These are phyloP conservation scores for Drosophila bifasciata DNA, from an alignment of 1,140 invertebrate species.

Conservation along the genomic window DNA sequence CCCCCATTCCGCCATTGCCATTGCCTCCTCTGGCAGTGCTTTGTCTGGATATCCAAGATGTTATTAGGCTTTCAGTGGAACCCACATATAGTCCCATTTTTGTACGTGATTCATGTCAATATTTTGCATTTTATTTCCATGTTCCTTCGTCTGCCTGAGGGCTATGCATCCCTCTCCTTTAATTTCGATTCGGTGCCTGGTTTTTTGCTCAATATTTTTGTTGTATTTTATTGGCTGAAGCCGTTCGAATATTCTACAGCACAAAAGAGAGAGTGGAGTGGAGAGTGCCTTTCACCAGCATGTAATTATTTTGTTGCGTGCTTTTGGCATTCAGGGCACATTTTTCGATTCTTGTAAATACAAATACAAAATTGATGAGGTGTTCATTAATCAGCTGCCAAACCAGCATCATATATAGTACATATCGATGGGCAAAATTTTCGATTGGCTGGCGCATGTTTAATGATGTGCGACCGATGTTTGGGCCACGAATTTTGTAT, in stretches of 20 bases:
- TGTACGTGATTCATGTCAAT: slow-evolving; percentile 62
- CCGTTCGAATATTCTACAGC: slow-evolving; percentile 1
- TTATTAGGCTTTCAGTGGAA: slow-evolving; percentile 22
- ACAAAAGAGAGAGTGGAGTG: too few relatives aligned
- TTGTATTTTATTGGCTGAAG: background rate
- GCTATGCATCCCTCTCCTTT: slow-evolving; percentile 21
- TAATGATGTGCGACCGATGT: slow-evolving; percentile 10
- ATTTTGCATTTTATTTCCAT: slow-evolving; percentile 50
- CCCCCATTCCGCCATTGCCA: too few relatives aligned
- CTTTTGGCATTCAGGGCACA: slow-evolving; percentile 56
- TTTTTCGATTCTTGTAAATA: slow-evolving; percentile 43
- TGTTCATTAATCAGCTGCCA: slow-evolving; percentile 52
- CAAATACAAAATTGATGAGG: slow-evolving; percentile 64
- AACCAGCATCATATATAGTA: background rate
- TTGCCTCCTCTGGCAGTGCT: slow-evolving; percentile 10
- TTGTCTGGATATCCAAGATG: slow-evolving; percentile 6
- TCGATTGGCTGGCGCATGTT: slow-evolving; percentile 28
- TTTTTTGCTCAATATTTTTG: slow-evolving; percentile 5
- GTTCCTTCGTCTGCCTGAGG: slow-evolving; percentile 12
- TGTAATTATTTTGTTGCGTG: slow-evolving; percentile 52
- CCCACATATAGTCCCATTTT: slow-evolving; percentile 40
- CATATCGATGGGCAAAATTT: background rate
- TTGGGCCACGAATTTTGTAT: background rate
- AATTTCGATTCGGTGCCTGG: slow-evolving; percentile 34
- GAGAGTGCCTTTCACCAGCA: background rate